Percentiles rank a stretch among this genome's conserved stretches.
Evolutionary conservation across 2,113 vertebrate species (phyloP).

Genomic region (Tenebrosternarchus preto): DNA sequence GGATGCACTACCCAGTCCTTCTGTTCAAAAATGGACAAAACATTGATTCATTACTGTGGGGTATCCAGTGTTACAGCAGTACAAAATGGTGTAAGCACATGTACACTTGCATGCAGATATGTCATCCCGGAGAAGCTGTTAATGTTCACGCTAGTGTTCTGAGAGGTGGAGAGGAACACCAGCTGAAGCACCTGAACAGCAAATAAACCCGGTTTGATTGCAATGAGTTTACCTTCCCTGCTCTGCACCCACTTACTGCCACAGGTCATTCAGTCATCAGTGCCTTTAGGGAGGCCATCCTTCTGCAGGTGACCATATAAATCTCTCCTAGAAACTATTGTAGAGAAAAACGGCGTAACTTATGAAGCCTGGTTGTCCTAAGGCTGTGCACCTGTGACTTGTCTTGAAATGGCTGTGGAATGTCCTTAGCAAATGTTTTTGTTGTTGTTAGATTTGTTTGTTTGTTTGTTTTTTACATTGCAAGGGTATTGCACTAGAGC

Average conservation of each 20-base stretch:
- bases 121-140: conserved; percentile 22
- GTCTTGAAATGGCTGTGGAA: not conserved
- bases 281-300: conserved; percentile 56
- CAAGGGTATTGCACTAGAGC: not conserved
- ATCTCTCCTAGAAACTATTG: conserved; percentile 49
- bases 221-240: conserved; percentile 58
- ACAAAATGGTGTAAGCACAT: conserved; percentile 22
- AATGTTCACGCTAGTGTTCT: not conserved
- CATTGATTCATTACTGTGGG: not conserved
- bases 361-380: not conserved
- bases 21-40: not conserved
- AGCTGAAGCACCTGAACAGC: conserved; percentile 16
- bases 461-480: not conserved
- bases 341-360: not conserved
- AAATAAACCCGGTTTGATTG: conserved; percentile 50
- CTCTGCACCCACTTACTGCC: conserved; percentile 55
- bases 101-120: conserved; percentile 37
- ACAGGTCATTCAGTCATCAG: conserved; percentile 68
- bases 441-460: too few relatives aligned
- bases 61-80: conserved; percentile 8
- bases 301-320: conserved; percentile 56
- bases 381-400: not conserved
- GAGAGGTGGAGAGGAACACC: conserved; percentile 13
- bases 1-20: not conserved
- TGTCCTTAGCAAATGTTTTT: not conserved